Evolutionary conservation across 2,113 vertebrate species (phyloP), one percentile per base, ranked within the genome.

Genomic region (Corythornis vintsioides): DNA sequence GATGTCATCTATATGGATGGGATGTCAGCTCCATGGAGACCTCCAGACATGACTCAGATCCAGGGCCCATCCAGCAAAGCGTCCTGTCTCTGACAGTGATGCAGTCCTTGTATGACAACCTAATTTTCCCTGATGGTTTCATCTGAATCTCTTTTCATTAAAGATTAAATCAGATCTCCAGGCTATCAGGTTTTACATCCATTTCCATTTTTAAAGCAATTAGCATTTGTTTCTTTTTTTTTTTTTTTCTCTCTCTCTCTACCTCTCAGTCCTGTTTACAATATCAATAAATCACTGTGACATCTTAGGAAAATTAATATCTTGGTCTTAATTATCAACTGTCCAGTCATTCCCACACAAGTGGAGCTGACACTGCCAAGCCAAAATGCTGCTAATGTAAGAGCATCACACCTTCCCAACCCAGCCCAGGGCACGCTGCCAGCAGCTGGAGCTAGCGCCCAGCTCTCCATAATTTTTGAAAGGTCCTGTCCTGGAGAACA

Each of bases 91-190:
- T 89, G 91, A 92, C 87, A 96, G 89, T 87, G 78, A 89, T 83
- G 79, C 82, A 89, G 42, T 29, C 88, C 85, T 89, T 95, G 90
- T 95, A 94, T 89, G 91, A 95, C 95, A 95, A 95, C 87, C 92
- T 92, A 73, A 96, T 96, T 92, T 92, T 96, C 90, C 81, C 67
- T 63, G 56, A 80, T 1, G 67, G 91, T 85, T 82, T 95, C 82
- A 84, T 89, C 52, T 2, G 0, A 95, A 82, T 94, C 81, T 66
- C 77, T 85, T 89, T 86, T 94, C 86, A 89, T 93, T 94, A 96
- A 90, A 94, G 71, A 88, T 93, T 89, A 89, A 93, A 85, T 91
- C 89, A 93, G 80, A 77, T 91, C 84, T 84, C 52, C 81, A 95
- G 53, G 60, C 84, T 70, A 87, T 50, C 55, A 87, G 45, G 59